Evolutionary conservation across 2,888 invertebrate genomes (phyloP).

Genomic region (Microctonus aethiopoides): DNA sequence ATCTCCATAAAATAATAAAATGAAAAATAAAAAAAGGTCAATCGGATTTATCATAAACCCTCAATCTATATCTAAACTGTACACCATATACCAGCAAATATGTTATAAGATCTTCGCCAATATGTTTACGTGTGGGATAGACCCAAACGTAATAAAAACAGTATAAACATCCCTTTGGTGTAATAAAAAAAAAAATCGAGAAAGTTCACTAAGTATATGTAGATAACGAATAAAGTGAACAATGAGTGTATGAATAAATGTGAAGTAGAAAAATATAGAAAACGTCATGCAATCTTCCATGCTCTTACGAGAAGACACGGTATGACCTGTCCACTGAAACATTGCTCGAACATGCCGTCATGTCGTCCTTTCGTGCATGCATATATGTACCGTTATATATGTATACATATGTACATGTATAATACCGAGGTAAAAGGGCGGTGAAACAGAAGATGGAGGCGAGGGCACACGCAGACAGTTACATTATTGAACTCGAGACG

Average conservation of each 20-base stretch:
- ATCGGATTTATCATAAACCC: slow-evolving; percentile 61
- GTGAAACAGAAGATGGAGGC: not conserved
- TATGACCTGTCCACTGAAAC: slow-evolving; percentile 38
- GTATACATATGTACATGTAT: not conserved
- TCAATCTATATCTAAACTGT: slow-evolving; percentile 25
- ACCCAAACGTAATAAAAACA: not conserved
- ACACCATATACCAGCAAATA: slow-evolving; percentile 56
- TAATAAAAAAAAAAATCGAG: not conserved
- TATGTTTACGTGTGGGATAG: not conserved
- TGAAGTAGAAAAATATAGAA: slow-evolving; percentile 5
- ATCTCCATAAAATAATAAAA: not conserved
- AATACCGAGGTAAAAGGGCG: slow-evolving; percentile 39
- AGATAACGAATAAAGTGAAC: not conserved
- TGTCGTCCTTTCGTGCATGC: slow-evolving; percentile 26
- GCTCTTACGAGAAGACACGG: slow-evolving; percentile 21
- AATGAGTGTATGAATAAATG: not conserved
- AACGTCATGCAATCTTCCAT: slow-evolving; percentile 30
- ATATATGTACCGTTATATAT: slow-evolving; percentile 26
- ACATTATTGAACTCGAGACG: slow-evolving; percentile 58
- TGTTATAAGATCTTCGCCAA: slow-evolving; percentile 57
- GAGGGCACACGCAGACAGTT: slow-evolving; percentile 40
- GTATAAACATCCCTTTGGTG: not conserved
- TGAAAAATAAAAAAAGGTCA: slow-evolving; percentile 48
- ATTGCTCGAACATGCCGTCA: slow-evolving; percentile 42
- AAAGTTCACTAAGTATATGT: too few relatives aligned